A percentile compares a stretch with the other conserved stretches of the same genome.
These are phyloP conservation scores for Ladona fulva DNA, from an alignment of 1,140 invertebrate genomes.

Conservation along the genomic window DNA sequence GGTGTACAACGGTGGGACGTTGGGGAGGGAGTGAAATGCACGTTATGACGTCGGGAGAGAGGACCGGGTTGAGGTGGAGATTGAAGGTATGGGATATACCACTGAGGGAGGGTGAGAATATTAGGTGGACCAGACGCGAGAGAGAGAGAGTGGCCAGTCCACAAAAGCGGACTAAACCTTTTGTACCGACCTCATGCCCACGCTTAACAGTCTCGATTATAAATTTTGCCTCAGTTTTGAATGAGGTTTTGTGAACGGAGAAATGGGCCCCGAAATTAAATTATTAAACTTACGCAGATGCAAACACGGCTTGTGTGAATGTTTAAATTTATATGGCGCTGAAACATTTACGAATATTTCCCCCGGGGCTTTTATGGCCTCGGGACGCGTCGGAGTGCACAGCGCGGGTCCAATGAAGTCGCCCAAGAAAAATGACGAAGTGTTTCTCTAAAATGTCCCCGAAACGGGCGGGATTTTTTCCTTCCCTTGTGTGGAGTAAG, in stretches of 20 bases:
- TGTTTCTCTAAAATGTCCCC: too few species aligned
- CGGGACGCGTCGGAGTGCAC: too few species aligned
- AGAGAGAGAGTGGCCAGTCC: neutral
- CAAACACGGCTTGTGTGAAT: neutral
- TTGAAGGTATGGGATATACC: neutral
- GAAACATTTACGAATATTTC: neutral
- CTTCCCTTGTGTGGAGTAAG: too few species aligned
- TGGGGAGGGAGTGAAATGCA: neutral
- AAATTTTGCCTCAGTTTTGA: conserved; percentile 1
- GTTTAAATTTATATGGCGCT: neutral
- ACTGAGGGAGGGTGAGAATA: neutral
- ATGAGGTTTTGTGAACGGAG: neutral
- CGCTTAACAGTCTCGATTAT: neutral
- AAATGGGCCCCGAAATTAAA: neutral
- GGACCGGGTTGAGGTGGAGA: neutral
- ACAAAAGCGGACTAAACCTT: conserved; percentile 1
- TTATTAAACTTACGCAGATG: neutral
- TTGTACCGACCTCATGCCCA: neutral
- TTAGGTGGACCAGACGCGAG: neutral
- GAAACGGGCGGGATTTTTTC: too few species aligned
- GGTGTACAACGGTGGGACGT: too few species aligned
- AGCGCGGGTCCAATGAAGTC: too few species aligned
- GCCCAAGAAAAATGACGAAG: too few species aligned
- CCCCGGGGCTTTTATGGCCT: too few species aligned
- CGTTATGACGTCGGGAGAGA: neutral